Evolutionary conservation across 2,888 invertebrate species (phyloP), one percentile per base, ranked within the genome.

Genomic region (Digitonthophagus gazella): DNA sequence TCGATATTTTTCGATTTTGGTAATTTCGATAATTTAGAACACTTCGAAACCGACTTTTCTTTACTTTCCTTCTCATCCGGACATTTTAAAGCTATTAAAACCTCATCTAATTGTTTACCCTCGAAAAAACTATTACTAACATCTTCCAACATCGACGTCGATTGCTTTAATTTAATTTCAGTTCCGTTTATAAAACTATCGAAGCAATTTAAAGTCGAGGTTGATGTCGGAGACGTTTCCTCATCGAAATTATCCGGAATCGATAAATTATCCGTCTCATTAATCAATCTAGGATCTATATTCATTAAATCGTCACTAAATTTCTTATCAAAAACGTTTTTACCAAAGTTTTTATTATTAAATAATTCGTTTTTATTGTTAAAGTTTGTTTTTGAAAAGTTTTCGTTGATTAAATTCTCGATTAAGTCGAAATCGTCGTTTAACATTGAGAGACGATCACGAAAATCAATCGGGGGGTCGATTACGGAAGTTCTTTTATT

Each of bases 201-300:
- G 15, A 70, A 72, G n/a, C 61, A 61, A 57, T 76, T 75, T 4
- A 76, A 78, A 69, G 76, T 77, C 18, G 72, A 71, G 11, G 75
- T 77, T n/a, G 77, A 77, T 18, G 74, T 75, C 1, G 80, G 78
- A 6, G 80, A 80, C 44, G 72, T 75, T 64, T 77, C 74, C 8
- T 72, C 67, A 68, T 74, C 71, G 20, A 79, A 71, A 73, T 79
- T 74, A 56, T 81, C 81, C 11, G 82, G 82, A 65, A 90, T 87
- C 15, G 89, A 86, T 65, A 91, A 83, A 82, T 90, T 90, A 80
- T 91, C 90, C 79, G 88, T 89, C 82, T 89, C 88, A 80, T 91
- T 91, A 69, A 91, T 91, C 69, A 91, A 83, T 75, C 85, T 83
- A 20, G 87, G 87, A 78, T 88, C 88, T 71, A 88, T 87, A 18